Percentiles rank a stretch among this genome's conserved stretches.
These are phyloP conservation scores for Orchesella flavescens DNA, from an alignment of 2,888 invertebrate genomes.

Conservation along the genomic window DNA sequence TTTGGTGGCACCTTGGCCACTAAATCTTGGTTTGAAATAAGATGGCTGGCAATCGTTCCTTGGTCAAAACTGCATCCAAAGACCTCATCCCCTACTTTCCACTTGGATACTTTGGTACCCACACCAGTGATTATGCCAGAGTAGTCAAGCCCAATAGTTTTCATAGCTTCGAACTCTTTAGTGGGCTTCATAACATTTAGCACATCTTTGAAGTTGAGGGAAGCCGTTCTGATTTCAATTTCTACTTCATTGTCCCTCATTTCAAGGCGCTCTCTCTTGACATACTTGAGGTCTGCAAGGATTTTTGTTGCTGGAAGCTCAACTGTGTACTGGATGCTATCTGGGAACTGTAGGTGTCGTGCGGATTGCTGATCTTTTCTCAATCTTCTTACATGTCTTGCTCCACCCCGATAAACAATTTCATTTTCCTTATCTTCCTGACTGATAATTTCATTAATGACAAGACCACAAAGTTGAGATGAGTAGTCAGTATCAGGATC, in stretches of 20 bases:
- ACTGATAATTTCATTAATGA: background rate
- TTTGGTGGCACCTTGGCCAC: conserved; percentile 1
- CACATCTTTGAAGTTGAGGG: conserved; percentile 53
- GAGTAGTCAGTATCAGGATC: background rate
- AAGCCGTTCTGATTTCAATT: conserved; percentile 32
- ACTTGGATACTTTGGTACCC: conserved; percentile 11
- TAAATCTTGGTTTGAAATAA: background rate
- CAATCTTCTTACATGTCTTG: background rate
- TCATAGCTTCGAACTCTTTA: conserved; percentile 20
- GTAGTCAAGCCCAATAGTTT: conserved; percentile 39
- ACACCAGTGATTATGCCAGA: conserved; percentile 15
- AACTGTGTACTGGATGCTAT: background rate
- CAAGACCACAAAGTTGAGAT: background rate
- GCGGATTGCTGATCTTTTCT: background rate
- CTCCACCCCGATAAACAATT: conserved; percentile 1
- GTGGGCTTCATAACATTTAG: conserved; percentile 44
- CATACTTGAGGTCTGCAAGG: conserved; percentile 10
- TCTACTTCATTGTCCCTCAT: conserved; percentile 7
- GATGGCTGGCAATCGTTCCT: conserved; percentile 24
- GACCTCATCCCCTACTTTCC: conserved; percentile 38
- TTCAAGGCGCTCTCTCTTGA: background rate
- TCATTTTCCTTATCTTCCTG: conserved; percentile 32
- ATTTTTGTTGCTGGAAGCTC: conserved; percentile 26
- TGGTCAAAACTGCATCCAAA: conserved; percentile 27
- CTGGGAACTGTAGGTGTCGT: background rate